Conservation (phyloP, 2,797 vertebrate genomes). For the Danio tinwini region DNA sequence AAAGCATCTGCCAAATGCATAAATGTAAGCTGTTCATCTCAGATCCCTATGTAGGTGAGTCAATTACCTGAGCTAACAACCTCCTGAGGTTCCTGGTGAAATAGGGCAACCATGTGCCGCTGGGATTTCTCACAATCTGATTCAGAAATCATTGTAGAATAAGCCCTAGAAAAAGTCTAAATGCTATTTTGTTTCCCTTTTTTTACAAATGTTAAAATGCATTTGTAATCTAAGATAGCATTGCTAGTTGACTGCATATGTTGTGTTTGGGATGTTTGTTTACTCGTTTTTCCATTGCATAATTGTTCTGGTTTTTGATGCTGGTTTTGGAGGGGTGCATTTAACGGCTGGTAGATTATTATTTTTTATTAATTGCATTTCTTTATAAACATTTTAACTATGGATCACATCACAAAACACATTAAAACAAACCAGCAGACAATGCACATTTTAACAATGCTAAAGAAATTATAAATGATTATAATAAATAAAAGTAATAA, state of each 20-base stretch:
- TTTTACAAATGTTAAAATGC: neutral
- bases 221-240: neutral
- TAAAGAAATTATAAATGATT: no score
- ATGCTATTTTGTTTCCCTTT: neutral
- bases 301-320: neutral
- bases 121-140: constrained; percentile 36
- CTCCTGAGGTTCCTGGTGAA: constrained; percentile 22
- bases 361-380: no score
- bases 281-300: neutral
- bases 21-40: constrained; percentile 5
- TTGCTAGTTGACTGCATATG: neutral
- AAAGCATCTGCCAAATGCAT: constrained; percentile 11
- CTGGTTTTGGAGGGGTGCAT: neutral
- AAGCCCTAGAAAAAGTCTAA: neutral
- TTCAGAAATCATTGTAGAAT: constrained; percentile 18
- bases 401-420: no score
- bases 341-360: neutral
- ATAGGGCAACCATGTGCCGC: constrained; percentile 15
- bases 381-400: no score
- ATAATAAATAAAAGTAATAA: no score
- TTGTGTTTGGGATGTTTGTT: neutral
- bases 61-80: constrained; percentile 22
- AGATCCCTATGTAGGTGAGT: constrained; percentile 22
- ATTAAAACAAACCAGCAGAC: no score
- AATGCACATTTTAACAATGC: no score